phyloP scores from a whole-genome alignment of 1,140 invertebrate genomes.

The Agraylea sexmaculata region DNA sequence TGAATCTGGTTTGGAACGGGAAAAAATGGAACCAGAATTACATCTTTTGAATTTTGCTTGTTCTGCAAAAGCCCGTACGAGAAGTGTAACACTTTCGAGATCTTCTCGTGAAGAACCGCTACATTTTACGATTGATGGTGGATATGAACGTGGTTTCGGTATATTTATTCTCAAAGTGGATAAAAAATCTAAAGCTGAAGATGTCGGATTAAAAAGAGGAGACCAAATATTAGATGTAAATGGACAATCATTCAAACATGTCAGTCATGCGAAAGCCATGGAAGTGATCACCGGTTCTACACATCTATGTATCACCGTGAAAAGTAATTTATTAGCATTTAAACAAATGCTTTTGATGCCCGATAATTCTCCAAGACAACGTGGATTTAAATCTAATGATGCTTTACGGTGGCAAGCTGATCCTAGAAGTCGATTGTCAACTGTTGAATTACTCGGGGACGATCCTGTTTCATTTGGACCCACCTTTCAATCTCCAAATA shows the following conservation, averaged over 20 bases:
- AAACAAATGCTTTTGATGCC: conserved; percentile 79
- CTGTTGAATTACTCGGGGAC: conserved; percentile 46
- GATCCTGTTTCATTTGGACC: conserved; percentile 74
- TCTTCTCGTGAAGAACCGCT: conserved; percentile 85
- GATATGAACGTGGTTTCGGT: conserved; percentile 78
- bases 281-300: conserved; percentile 89
- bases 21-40: conserved; percentile 74
- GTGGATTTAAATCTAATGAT: conserved; percentile 40
- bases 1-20: conserved; percentile 70
- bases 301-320: conserved; percentile 91
- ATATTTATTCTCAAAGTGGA: conserved; percentile 95
- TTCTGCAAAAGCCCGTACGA: conserved; percentile 84
- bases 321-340: conserved; percentile 83
- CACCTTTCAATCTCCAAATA: conserved; percentile 77
- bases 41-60: conserved; percentile 90
- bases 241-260: conserved; percentile 88
- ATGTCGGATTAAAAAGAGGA: conserved; percentile 91
- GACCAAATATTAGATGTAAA: conserved; percentile 98
- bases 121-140: conserved; percentile 88
- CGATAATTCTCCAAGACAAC: conserved; percentile 65
- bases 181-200: conserved; percentile 84
- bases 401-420: conserved; percentile 48
- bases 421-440: conserved; percentile 50
- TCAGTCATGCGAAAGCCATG: conserved; percentile 78
- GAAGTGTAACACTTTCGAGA: conserved; percentile 83